These are phyloP conservation scores for Chymomyza costata DNA, from an alignment of 1,140 invertebrate species.

Conservation along the genomic window DNA sequence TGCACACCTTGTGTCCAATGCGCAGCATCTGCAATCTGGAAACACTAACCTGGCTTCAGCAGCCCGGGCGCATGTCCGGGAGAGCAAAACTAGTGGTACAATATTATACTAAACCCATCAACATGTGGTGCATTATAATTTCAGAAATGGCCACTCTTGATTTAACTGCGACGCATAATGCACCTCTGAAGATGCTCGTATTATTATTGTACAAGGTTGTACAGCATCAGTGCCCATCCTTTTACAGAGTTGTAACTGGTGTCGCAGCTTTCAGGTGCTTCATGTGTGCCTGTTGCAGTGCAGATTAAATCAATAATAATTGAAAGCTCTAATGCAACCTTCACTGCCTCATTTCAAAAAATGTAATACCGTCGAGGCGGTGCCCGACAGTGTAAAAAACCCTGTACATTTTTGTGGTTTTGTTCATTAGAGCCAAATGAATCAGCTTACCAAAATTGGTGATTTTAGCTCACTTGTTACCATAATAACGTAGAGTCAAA, in stretches of 20 bases:
- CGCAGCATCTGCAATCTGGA: conserved; percentile 25
- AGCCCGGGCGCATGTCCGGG: conserved; percentile 53
- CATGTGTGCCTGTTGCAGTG: conserved; percentile 41
- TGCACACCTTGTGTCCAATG: neutral
- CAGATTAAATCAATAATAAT: conserved; percentile 72
- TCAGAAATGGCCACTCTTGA: conserved; percentile 15
- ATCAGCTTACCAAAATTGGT: too few relatives aligned
- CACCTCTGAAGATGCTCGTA: too few relatives aligned
- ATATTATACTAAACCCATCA: too few relatives aligned
- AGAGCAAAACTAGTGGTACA: conserved; percentile 17
- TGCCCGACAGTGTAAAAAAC: too few relatives aligned
- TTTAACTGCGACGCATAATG: conserved; percentile 34
- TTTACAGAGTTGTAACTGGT: conserved; percentile 7
- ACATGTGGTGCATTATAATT: conserved; percentile 20
- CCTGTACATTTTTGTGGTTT: too few relatives aligned
- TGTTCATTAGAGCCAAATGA: too few relatives aligned
- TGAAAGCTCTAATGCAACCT: too few relatives aligned
- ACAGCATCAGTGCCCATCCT: too few relatives aligned
- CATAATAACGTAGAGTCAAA: too few relatives aligned
- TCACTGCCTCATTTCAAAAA: conserved; percentile 27
- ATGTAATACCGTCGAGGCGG: too few relatives aligned
- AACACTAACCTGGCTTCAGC: conserved; percentile 33
- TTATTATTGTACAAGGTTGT: too few relatives aligned
- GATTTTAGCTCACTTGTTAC: too few relatives aligned
- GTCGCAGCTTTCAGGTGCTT: conserved; percentile 17